Evolutionary conservation across 2,888 invertebrate genomes (phyloP).

Genomic region (Mechanitis messenoides): DNA sequence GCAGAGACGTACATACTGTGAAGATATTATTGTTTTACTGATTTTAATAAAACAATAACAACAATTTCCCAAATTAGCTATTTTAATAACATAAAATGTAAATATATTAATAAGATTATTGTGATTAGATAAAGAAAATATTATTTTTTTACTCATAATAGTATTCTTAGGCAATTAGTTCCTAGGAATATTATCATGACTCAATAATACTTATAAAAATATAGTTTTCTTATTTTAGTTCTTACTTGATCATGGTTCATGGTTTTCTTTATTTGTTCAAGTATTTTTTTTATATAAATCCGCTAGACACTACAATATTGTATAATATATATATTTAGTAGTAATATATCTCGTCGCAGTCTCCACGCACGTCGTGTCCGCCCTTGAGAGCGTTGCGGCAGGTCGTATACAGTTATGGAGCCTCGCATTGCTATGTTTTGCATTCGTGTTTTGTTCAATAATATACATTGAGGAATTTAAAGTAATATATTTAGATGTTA

Average conservation of each 20-base stretch:
- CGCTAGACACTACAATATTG: background rate
- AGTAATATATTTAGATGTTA: background rate
- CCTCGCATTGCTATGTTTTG: conserved; percentile 29
- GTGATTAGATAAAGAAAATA: no score
- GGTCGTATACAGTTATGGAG: conserved; percentile 47
- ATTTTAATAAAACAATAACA: no score
- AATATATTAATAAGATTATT: no score
- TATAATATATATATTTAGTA: background rate
- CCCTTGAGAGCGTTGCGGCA: conserved; percentile 70
- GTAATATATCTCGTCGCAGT: background rate
- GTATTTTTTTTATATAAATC: background rate
- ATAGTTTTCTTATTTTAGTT: no score
- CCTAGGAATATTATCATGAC: no score
- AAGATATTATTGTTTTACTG: no score
- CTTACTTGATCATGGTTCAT: no score
- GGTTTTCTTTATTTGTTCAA: no score
- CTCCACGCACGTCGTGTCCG: conserved; percentile 41
- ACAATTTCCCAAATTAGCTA: background rate
- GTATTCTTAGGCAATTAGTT: no score
- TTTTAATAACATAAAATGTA: no score
- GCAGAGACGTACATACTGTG: conserved; percentile 35
- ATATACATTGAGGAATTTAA: conserved; percentile 4
- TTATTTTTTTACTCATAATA: no score
- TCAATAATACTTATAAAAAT: no score
- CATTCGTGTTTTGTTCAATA: conserved; percentile 21